Evolutionary conservation across 2,797 vertebrate genomes (phyloP).

Genomic region (Onychomys torridus): DNA sequence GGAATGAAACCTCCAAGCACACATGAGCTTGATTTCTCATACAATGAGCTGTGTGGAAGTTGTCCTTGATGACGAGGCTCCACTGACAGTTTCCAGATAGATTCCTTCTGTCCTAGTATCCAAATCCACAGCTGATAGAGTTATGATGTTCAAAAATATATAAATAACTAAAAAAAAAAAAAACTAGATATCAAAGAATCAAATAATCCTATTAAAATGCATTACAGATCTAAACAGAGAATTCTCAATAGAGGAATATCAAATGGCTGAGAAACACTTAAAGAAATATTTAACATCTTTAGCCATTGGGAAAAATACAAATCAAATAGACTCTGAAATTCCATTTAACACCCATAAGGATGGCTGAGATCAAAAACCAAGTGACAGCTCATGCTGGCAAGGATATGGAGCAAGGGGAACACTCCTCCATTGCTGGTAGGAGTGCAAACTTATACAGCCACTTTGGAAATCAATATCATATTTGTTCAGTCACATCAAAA

Average conservation of each 20-base stretch:
- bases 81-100: neutral
- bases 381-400: neutral
- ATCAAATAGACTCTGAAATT: neutral
- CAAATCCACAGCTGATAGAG: neutral
- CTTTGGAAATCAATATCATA: neutral
- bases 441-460: neutral
- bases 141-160: neutral
- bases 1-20: too few species aligned
- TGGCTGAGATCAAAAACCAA: too few species aligned
- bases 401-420: neutral
- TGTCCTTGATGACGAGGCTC: neutral
- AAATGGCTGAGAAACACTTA: neutral
- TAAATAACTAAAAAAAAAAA: neutral
- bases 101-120: neutral
- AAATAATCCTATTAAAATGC: neutral
- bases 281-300: neutral
- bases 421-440: neutral
- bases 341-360: neutral
- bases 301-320: neutral
- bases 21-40: too few species aligned
- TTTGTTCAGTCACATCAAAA: conserved; percentile 75
- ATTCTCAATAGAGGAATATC: neutral
- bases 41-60: neutral
- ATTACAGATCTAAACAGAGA: neutral
- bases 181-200: neutral